Percentiles rank a stretch among this genome's conserved stretches.
phyloP scores from a whole-genome alignment of 2,113 vertebrate species.

The Lampris incognitus region DNA sequence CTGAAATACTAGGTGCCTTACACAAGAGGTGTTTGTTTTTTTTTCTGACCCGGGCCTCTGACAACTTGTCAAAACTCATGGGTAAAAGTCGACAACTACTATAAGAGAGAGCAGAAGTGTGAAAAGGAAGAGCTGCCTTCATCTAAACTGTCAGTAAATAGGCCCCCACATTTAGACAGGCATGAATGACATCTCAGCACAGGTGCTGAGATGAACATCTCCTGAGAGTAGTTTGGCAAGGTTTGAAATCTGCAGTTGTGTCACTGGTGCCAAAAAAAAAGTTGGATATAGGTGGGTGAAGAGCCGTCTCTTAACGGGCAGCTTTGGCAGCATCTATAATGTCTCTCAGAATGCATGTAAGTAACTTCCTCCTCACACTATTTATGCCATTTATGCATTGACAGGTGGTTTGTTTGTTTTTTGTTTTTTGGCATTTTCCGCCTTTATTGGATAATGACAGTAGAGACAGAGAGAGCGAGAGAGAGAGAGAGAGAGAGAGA shows the following conservation, averaged over 20 bases:
- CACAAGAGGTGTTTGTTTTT: slow-evolving; percentile 48
- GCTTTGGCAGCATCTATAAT: neutral
- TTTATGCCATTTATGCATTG: no score
- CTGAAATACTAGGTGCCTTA: neutral
- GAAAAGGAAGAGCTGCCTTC: slow-evolving; percentile 50
- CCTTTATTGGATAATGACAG: no score
- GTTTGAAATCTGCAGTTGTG: neutral
- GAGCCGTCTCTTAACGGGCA: neutral
- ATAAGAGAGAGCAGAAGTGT: slow-evolving; percentile 19
- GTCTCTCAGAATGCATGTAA: slow-evolving; percentile 55
- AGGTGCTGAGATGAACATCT: neutral
- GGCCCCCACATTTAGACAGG: neutral
- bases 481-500: no score
- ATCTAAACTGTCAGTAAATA: slow-evolving; percentile 6
- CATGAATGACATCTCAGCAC: neutral
- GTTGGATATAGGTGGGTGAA: neutral
- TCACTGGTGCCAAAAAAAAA: neutral
- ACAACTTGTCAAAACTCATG: neutral
- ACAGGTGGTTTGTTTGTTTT: no score
- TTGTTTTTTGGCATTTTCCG: no score
- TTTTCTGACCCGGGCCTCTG: neutral
- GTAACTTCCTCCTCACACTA: slow-evolving; percentile 6
- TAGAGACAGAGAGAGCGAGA: no score
- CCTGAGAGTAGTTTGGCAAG: neutral
- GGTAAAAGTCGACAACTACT: slow-evolving; percentile 16